phyloP scores from a whole-genome alignment of 2,113 vertebrate genomes.

The Paramormyrops kingsleyae region DNA sequence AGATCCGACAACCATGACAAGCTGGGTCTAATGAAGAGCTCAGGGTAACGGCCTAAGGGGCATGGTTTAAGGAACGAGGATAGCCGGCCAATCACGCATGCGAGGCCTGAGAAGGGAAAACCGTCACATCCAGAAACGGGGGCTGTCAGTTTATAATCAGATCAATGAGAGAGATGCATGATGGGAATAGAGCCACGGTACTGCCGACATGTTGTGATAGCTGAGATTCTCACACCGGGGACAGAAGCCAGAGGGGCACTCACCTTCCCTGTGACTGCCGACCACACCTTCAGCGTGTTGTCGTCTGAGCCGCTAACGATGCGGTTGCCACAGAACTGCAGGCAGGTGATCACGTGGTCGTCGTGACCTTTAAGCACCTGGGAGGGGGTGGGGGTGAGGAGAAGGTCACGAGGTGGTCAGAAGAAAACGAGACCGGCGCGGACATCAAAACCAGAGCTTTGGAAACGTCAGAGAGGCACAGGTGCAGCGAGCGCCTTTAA shows the following conservation, averaged over 20 bases:
- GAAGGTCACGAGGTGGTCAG: background rate
- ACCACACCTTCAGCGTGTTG: slow-evolving; percentile 98
- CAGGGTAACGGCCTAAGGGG: background rate
- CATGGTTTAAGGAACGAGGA: background rate
- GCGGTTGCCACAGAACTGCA: slow-evolving; percentile 95
- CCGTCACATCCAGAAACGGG: too few species aligned
- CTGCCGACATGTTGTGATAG: background rate
- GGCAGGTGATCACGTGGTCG: slow-evolving; percentile 96
- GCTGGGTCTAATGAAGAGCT: background rate
- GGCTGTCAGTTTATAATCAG: background rate
- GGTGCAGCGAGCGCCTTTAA: background rate
- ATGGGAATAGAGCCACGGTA: background rate
- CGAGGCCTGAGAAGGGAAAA: background rate
- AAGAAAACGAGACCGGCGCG: background rate
- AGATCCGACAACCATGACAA: background rate
- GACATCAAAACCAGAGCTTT: background rate
- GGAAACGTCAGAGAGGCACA: background rate
- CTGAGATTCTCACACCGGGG: background rate
- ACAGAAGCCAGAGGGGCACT: slow-evolving; percentile 16
- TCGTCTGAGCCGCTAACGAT: slow-evolving; percentile 97
- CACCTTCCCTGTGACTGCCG: slow-evolving; percentile 96
- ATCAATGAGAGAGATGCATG: background rate
- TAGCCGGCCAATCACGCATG: background rate
- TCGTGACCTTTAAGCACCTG: slow-evolving; percentile 98
- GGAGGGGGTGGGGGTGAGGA: background rate